Base-by-base conservation (phyloP, 35 echinoderm and acorn worm genomes). In the Apostichopus californicus region DNA sequence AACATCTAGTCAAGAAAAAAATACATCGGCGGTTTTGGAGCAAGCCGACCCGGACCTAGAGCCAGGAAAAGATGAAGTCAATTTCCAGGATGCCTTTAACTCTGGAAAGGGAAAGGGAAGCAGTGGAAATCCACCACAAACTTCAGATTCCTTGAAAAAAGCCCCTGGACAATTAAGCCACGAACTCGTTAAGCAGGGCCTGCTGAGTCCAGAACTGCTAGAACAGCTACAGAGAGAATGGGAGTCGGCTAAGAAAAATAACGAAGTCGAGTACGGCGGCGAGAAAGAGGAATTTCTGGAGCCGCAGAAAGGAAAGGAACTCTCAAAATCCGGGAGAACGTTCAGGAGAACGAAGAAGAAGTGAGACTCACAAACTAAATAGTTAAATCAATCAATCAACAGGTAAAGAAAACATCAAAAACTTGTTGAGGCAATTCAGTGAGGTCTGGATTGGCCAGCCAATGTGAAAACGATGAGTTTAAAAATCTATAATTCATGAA, bases 171-270 rank as follows among this genome's bases (percentile, higher is more conserved):
- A 78, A 34, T 57, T 98, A 57, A 95, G 94, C 52, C 52, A 94
- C 53, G 94, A 93, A 18, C 90, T 98, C 2, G 88, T 98, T 15
- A 93, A 95, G 57, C 87, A 98, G 55, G 96, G 96, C 8, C 90
- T 98, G 23, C 65, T 98, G 13, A 93, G 86, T 5, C 71, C 89
- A 73, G 96, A 98, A 25, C 77, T 94, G 56, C 57, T 98, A 53
- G 87, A 94, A 60, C 80, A 95, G 24, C 90, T 98, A 0, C 86
- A 98, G 56, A 84, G 57, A 4, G 96, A 98, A 52, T 98, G 94
- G 92, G 80, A 82, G 55, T 14, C 57, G 1, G 86, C 86, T 26
- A 52, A 89, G 86, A 72, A 10, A 18, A 89, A 89, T 6, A 72
- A 89, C 26, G 11, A 68, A 55, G 22, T 89, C 13, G 20, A n/a